Evolutionary conservation across 2,797 vertebrate species (phyloP).

Genomic region (Helicolenus hilgendorfi): DNA sequence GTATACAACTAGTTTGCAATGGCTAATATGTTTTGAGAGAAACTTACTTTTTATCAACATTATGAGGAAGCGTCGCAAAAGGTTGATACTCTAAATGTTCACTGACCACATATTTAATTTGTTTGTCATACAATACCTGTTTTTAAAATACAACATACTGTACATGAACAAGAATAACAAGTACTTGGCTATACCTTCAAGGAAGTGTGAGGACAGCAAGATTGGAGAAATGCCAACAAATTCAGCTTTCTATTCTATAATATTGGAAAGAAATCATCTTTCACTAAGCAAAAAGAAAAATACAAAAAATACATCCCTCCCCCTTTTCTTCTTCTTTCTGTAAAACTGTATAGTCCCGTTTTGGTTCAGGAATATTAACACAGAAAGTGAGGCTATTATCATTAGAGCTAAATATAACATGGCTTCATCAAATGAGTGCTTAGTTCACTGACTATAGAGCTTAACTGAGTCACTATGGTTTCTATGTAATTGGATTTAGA

Average conservation of each 20-base stretch:
- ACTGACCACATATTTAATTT: not conserved
- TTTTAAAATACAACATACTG: not conserved
- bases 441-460: slow-evolving; percentile 2
- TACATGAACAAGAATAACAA: not conserved
- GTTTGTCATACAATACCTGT: not conserved
- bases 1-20: no score
- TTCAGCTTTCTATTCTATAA: not conserved
- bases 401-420: not conserved
- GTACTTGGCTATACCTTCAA: not conserved
- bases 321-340: not conserved
- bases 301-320: not conserved
- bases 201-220: not conserved
- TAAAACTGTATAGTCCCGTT: not conserved
- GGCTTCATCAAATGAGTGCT: not conserved
- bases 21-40: not conserved
- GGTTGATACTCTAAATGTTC: not conserved
- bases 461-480: not conserved
- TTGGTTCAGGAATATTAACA: not conserved
- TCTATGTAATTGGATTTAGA: slow-evolving; percentile 29
- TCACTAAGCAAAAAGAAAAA: not conserved
- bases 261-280: not conserved
- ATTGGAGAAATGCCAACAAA: not conserved
- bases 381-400: not conserved
- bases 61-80: not conserved
- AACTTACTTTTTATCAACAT: not conserved